Percentiles rank a stretch among this genome's conserved stretches.
Conservation (phyloP, 1,140 invertebrate species). For the Drosophila athabasca region DNA sequence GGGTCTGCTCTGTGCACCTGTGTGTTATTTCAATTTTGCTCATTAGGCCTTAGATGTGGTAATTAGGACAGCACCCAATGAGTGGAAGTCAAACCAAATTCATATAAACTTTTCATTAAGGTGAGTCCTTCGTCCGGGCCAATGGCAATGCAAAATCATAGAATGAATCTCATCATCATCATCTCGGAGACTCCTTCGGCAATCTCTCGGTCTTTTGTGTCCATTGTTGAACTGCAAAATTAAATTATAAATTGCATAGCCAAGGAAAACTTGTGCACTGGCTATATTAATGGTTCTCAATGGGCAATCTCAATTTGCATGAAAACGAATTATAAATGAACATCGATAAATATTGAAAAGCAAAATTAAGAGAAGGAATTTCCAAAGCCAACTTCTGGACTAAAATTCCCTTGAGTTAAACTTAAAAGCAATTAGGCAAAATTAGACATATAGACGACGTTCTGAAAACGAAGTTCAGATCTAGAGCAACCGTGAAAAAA, state of each 20-base stretch:
- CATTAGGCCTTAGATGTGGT: conserved; percentile 43
- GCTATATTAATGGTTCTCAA: background rate
- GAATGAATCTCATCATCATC: conserved; percentile 17
- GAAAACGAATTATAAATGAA: too few relatives aligned
- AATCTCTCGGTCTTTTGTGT: background rate
- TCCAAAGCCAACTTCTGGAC: too few relatives aligned
- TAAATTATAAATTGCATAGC: conserved; percentile 5
- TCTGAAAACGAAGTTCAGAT: too few relatives aligned
- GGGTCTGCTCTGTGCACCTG: conserved; percentile 12
- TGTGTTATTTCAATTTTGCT: conserved; percentile 44
- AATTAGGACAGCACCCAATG: conserved; percentile 17
- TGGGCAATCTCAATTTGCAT: conserved; percentile 1
- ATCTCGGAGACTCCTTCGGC: background rate
- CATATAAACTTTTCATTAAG: too few relatives aligned
- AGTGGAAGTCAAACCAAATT: conserved; percentile 3
- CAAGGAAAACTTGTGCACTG: conserved; percentile 14
- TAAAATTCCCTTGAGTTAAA: too few relatives aligned
- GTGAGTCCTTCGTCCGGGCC: too few relatives aligned
- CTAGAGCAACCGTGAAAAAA: too few relatives aligned
- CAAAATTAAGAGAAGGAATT: too few relatives aligned
- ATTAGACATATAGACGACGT: too few relatives aligned
- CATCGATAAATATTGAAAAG: too few relatives aligned
- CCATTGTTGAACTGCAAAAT: conserved; percentile 26
- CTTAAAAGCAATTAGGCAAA: too few relatives aligned
- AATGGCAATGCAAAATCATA: conserved; percentile 16